Conservation (phyloP, 2,797 vertebrate species). For the Phataginus tetradactyla region DNA sequence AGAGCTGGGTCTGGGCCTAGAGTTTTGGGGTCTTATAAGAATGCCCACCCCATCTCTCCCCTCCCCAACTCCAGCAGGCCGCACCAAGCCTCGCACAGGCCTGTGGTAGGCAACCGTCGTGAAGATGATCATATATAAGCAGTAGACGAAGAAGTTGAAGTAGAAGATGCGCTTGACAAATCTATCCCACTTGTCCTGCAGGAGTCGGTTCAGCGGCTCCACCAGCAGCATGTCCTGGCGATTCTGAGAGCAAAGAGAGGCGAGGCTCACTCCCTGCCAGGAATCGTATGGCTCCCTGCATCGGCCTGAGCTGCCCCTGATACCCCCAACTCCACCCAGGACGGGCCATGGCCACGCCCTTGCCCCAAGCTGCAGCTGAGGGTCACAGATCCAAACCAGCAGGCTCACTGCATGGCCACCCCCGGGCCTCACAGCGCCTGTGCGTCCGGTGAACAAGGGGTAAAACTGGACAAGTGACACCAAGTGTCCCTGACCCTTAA, state of each 20-base stretch:
- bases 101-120: slow-evolving; percentile 91
- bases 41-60: not conserved
- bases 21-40: not conserved
- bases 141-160: slow-evolving; percentile 92
- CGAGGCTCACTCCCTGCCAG: not conserved
- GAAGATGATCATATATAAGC: slow-evolving; percentile 92
- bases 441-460: not conserved
- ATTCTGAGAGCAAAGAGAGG: slow-evolving; percentile 88
- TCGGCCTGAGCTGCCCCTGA: not conserved
- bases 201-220: slow-evolving; percentile 92
- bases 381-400: not conserved
- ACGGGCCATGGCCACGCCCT: not conserved
- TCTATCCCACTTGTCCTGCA: slow-evolving; percentile 95
- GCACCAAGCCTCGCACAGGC: slow-evolving; percentile 84
- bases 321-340: not conserved
- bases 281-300: accelerated
- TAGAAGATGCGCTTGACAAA: slow-evolving; percentile 93
- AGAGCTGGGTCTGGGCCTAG: not conserved
- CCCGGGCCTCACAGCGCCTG: not conserved
- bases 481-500: not conserved
- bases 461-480: not conserved
- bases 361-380: not conserved
- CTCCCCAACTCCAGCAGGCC: not conserved
- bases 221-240: slow-evolving; percentile 96
- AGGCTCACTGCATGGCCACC: not conserved